phyloP scores from a whole-genome alignment of 2,797 vertebrate genomes.

The Menidia menidia region DNA sequence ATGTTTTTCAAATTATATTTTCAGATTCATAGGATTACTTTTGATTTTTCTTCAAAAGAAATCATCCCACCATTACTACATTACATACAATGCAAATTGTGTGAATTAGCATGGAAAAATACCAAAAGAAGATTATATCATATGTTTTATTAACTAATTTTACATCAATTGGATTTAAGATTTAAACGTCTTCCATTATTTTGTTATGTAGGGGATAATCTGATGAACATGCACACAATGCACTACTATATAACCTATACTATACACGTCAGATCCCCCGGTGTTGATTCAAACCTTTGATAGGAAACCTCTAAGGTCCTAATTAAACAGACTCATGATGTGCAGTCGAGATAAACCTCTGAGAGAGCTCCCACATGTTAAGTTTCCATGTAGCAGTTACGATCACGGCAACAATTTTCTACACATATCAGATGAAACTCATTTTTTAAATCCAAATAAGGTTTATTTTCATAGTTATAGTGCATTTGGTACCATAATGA shows the following conservation, averaged over 20 bases:
- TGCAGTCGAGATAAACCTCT: constrained; percentile 11
- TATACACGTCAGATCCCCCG: constrained; percentile 16
- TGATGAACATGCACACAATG: too few species aligned
- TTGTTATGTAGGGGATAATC: too few species aligned
- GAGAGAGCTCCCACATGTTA: constrained; percentile 29
- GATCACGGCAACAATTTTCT: constrained; percentile 19
- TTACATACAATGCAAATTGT: not conserved
- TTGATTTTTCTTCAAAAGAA: too few species aligned
- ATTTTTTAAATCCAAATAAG: constrained; percentile 4
- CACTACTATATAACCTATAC: not conserved
- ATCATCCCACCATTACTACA: too few species aligned
- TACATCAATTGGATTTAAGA: too few species aligned
- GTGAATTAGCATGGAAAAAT: not conserved
- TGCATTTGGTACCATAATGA: not conserved
- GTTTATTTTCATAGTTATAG: not conserved
- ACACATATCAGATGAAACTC: not conserved
- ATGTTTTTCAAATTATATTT: too few species aligned
- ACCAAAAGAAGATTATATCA: not conserved
- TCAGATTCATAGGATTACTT: too few species aligned
- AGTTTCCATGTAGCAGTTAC: constrained; percentile 13
- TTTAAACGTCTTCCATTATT: too few species aligned
- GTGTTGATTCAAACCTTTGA: constrained; percentile 37
- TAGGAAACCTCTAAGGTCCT: constrained; percentile 52
- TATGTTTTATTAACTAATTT: too few species aligned
- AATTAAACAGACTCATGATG: constrained; percentile 47